Evolutionary conservation across 1,140 invertebrate genomes (phyloP), one percentile per base, ranked within the genome.

Genomic region (Zaprionus kolodkinae): DNA sequence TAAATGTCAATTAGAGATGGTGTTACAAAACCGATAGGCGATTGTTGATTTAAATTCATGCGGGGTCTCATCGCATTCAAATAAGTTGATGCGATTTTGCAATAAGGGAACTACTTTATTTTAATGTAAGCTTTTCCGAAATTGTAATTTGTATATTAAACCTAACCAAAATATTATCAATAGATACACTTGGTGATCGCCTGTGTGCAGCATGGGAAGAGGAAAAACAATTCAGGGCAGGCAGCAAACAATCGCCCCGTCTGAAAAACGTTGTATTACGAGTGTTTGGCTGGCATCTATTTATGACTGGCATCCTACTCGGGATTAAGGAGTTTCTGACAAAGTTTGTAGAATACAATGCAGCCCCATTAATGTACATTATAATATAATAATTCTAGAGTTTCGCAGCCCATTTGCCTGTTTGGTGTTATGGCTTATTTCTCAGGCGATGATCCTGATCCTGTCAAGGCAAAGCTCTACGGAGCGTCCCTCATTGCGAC

Each of bases 401-500:
- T 74, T 21, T 74, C 81, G 0, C 86, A 90, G 30, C 86, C 86
- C 13, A 74, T 90, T 17, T 89, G 74, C 45, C 40, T 90, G 0
- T 81, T 74, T 9, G 81, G 81, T 1, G 35, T 89, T n/a, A 73
- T 90, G 57, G 63, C 77, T 6, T 89, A 89, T 54, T 90, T 86
- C 60, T 57, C 85, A 3, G 79, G 80, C 7, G 68, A 56, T 5
- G 81, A 84, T 73, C 33, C 65, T 13, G 78, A 77, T 15, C 17
- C 35, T 1, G 81, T 91, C 3, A 93, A 93, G 12, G 95, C 95
- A 0, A 75, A 94, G n/a, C 90, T 93, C 27, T 95, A 94, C 72
- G 95, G 94, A 0, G 93, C 92, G n/a, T 94, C 94, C 10, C 93
- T 96, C 3, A 94, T 94, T 38, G 13, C 94, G 1, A 88, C 94